A percentile compares a stretch with the other conserved stretches of the same genome.
phyloP scores from a whole-genome alignment of 2,797 vertebrate species.

The Dallia pectoralis region DNA sequence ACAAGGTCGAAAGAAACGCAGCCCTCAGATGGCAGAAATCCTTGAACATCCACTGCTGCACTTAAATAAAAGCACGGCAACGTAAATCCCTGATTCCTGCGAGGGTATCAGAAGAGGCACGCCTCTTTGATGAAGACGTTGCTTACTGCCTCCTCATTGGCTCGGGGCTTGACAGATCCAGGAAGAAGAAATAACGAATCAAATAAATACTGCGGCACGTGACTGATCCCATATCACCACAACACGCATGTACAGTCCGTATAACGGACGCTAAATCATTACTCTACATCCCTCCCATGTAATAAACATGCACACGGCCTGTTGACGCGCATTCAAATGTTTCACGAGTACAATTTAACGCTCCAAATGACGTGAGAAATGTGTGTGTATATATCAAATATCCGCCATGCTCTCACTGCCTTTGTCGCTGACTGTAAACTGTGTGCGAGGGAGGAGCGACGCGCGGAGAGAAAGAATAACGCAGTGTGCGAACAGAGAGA shows the following conservation, averaged over 20 bases:
- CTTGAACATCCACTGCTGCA: conserved; percentile 55
- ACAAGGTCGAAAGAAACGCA: conserved; percentile 61
- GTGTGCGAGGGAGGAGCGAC: conserved; percentile 34
- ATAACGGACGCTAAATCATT: conserved; percentile 41
- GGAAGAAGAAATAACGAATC: conserved; percentile 41
- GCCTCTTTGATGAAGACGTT: conserved; percentile 62
- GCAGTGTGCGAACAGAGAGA: conserved; percentile 17
- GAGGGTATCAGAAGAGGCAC: conserved; percentile 55
- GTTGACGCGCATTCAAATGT: conserved; percentile 35
- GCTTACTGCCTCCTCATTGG: conserved; percentile 8
- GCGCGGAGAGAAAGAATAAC: conserved; percentile 1
- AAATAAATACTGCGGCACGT: conserved; percentile 48
- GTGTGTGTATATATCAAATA: conserved; percentile 44
- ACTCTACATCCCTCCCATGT: conserved; percentile 28
- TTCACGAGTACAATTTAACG: conserved; percentile 39
- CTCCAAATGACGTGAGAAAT: conserved; percentile 40
- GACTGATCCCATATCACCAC: conserved; percentile 67
- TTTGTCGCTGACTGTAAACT: conserved; percentile 49
- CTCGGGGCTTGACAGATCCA: conserved; percentile 11
- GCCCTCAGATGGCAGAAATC: conserved; percentile 47
- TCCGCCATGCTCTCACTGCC: conserved; percentile 45
- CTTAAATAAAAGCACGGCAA: conserved; percentile 67
- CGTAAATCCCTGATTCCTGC: conserved; percentile 61
- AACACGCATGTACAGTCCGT: conserved; percentile 24
- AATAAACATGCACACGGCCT: conserved; percentile 6